Evolutionary conservation across 2,113 vertebrate genomes (phyloP), one percentile per base, ranked within the genome.

Genomic region (Cochlearius cochlearius): DNA sequence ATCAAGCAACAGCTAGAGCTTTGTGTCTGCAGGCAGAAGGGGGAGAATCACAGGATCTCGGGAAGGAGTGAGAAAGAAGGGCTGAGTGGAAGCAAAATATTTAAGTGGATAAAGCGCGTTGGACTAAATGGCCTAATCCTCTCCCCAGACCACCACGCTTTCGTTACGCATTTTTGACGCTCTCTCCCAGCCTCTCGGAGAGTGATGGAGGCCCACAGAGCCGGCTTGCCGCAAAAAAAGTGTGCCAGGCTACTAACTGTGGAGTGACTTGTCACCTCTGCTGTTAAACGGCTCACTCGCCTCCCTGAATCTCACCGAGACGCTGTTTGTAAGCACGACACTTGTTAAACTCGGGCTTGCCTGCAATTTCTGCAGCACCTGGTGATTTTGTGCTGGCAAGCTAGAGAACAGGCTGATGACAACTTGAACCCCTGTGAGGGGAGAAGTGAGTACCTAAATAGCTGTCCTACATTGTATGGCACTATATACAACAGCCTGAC

Each of bases 1-100:
- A 96, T 96, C 96, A 97, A 96, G 96, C 94, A 92, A 90, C 81
- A 96, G 93, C 96, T 92, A 92, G 68, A 96, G 90, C 95, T 88
- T 94, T 90, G 63, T 90, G 79, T 93, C 94, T 95, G 92, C 86
- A 93, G 88, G 76, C 86, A 96, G 90, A 94, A 94, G n/a, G 52
- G 36, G 84, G 76, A 97, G 73, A 97, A 93, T 80, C 79, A 76
- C 88, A 94, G 81, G 67, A 76, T 86, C 32, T 41, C 67, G 66
- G 82, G 82, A 83, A 95, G 88, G 56, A 87, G 64, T 84, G 63
- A 74, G 68, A 91, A 74, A 78, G 76, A 75, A 89, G 47, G 34
- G 45, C 69, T 94, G 83, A 88, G 79, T 52, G 60, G 56, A 94
- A 91, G 43, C 38, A 58, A 86, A 92, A 88, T 84, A 73, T 88